phyloP scores from a whole-genome alignment of 2,888 invertebrate species.

The Schizaphis graminum region DNA sequence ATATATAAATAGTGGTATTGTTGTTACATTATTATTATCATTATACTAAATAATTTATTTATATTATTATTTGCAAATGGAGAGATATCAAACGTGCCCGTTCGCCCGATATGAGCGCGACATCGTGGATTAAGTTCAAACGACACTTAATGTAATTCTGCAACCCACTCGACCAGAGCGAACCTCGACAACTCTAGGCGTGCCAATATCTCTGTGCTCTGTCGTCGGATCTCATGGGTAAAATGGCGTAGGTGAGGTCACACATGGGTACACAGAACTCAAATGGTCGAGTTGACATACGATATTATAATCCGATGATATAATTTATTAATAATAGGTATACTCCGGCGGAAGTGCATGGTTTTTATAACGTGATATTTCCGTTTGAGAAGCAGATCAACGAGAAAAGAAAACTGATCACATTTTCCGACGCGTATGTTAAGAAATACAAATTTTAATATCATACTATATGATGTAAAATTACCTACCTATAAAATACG shows the following conservation, averaged over 20 bases:
- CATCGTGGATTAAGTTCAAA: conserved; percentile 3
- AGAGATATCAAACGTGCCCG: not conserved
- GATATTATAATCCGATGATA: not conserved
- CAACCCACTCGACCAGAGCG: not conserved
- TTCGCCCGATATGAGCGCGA: no score
- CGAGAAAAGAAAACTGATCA: not conserved
- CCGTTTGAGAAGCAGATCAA: not conserved
- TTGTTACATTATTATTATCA: not conserved
- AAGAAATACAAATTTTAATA: not conserved
- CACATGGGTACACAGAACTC: not conserved
- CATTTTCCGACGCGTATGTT: not conserved
- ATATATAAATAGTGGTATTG: not conserved
- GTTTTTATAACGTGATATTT: not conserved
- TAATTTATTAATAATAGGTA: not conserved
- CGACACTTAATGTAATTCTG: not conserved
- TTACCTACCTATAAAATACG: not conserved
- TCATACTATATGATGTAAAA: not conserved
- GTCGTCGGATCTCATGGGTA: not conserved
- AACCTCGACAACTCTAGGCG: not conserved
- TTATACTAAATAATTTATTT: not conserved
- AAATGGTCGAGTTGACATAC: not conserved
- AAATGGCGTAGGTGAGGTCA: not conserved
- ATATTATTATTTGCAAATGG: conserved; percentile 38
- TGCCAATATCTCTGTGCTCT: not conserved
- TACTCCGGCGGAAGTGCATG: not conserved